Evolutionary conservation across 2,888 invertebrate genomes (phyloP).

Genomic region (Tryphoninae sp.): DNA sequence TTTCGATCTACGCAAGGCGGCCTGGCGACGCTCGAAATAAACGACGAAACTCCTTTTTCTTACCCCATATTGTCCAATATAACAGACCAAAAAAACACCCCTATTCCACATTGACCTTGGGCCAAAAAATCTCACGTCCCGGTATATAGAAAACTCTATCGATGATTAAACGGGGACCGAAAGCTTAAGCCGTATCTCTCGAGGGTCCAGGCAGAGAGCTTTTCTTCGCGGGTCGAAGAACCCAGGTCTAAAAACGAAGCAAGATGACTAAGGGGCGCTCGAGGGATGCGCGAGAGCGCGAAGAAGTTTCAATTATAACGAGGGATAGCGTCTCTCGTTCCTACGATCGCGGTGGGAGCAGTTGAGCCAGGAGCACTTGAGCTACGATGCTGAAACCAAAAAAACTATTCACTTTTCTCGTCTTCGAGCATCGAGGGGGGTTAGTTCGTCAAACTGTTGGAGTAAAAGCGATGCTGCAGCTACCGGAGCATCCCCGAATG

Average conservation of each 20-base stretch:
- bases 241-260: slow-evolving; percentile 5
- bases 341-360: slow-evolving; percentile 58
- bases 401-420: slow-evolving; percentile 20
- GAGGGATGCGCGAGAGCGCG: slow-evolving; percentile 37
- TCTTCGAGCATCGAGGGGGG: neutral
- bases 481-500: neutral
- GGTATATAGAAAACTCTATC: slow-evolving; percentile 20
- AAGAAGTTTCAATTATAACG: slow-evolving; percentile 58
- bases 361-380: slow-evolving; percentile 24
- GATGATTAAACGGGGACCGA: neutral
- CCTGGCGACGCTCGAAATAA: slow-evolving; percentile 18
- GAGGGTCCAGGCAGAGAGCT: neutral
- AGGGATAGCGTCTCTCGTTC: slow-evolving; percentile 7
- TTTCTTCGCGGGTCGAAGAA: slow-evolving; percentile 12
- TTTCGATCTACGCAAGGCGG: neutral
- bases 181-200: slow-evolving; percentile 12
- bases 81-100: slow-evolving; percentile 27
- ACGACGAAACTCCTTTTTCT: slow-evolving; percentile 33
- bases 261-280: slow-evolving; percentile 24
- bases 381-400: slow-evolving; percentile 23
- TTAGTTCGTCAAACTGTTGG: slow-evolving; percentile 14
- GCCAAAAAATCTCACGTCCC: neutral
- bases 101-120: slow-evolving; percentile 14
- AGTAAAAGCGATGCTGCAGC: slow-evolving; percentile 9
- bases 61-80: slow-evolving; percentile 3